A percentile compares a stretch with the other conserved stretches of the same genome.
These are phyloP conservation scores for Coelopa frigida DNA, from an alignment of 1,140 invertebrate genomes.

Conservation along the genomic window DNA sequence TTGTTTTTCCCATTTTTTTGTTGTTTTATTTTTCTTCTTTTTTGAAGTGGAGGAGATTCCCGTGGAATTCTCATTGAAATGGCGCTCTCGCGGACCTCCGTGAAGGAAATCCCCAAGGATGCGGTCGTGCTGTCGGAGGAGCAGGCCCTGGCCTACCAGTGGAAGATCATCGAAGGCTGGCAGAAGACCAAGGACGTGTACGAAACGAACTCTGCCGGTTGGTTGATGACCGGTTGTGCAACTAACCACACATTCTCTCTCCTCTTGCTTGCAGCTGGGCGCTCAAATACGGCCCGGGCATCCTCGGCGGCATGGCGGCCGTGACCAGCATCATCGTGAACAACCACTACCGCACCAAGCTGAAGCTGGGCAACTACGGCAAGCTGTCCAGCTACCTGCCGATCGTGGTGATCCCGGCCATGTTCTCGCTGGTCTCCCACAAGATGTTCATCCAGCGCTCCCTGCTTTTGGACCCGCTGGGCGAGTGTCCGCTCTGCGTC, in stretches of 20 bases:
- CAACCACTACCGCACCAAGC: constrained; percentile 41
- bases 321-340: constrained; percentile 44
- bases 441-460: constrained; percentile 41
- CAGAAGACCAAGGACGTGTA: constrained; percentile 44
- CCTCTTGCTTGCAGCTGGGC: constrained; percentile 36
- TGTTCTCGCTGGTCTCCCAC: constrained; percentile 40
- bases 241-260: constrained; percentile 23
- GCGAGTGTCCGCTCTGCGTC: constrained; percentile 43
- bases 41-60: no score
- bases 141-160: constrained; percentile 45
- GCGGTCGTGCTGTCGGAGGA: constrained; percentile 44
- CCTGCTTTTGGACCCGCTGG: constrained; percentile 34
- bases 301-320: constrained; percentile 31
- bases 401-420: constrained; percentile 43
- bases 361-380: constrained; percentile 41
- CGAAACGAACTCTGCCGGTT: constrained; percentile 17
- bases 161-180: constrained; percentile 44
- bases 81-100: constrained; percentile 11
- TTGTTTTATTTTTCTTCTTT: no score
- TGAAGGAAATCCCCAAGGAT: constrained; percentile 34
- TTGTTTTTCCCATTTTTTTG: no score
- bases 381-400: constrained; percentile 44
- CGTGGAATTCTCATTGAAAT: constrained; percentile 6
- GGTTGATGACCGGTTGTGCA: neutral
- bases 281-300: constrained; percentile 36